Conservation (phyloP, 2,113 vertebrate genomes). For the Hirundichthys speculiger region DNA sequence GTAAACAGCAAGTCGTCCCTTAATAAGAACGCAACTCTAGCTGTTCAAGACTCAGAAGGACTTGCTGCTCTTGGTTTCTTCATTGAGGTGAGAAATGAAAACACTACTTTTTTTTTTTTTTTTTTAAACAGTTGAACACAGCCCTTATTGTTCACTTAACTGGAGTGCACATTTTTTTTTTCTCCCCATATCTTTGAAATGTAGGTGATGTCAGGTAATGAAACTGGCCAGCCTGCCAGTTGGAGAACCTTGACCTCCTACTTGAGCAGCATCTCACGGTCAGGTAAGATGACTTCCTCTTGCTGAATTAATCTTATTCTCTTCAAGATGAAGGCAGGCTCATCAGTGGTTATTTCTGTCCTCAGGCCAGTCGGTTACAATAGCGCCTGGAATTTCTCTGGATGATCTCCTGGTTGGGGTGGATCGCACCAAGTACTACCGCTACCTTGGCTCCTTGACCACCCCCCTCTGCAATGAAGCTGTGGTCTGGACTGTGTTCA, state of each 20-base stretch:
- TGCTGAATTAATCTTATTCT: neutral
- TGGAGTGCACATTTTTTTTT: no score
- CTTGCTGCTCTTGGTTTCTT: conserved; percentile 72
- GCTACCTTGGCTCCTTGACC: conserved; percentile 80
- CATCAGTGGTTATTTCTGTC: neutral
- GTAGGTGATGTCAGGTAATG: conserved; percentile 25
- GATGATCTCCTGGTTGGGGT: conserved; percentile 55
- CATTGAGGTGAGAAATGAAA: conserved; percentile 58
- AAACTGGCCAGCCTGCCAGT: conserved; percentile 35
- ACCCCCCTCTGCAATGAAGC: conserved; percentile 70
- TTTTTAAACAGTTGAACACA: neutral
- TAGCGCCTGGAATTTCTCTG: conserved; percentile 39
- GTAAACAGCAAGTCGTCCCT: conserved; percentile 62
- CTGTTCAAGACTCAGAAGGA: conserved; percentile 46
- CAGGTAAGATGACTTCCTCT: conserved; percentile 31
- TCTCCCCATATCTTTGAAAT: neutral
- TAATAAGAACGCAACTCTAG: conserved; percentile 13
- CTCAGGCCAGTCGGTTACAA: neutral
- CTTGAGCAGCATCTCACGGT: conserved; percentile 35
- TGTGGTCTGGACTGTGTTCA: conserved; percentile 82
- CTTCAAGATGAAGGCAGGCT: neutral
- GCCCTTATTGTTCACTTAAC: no score
- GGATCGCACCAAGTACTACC: conserved; percentile 67
- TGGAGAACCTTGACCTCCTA: conserved; percentile 68
- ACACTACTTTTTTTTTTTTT: no score